Percentiles rank a stretch among this genome's conserved stretches.
Conservation (phyloP, 2,113 vertebrate genomes). For the Cyprinodon brontotheroides region DNA sequence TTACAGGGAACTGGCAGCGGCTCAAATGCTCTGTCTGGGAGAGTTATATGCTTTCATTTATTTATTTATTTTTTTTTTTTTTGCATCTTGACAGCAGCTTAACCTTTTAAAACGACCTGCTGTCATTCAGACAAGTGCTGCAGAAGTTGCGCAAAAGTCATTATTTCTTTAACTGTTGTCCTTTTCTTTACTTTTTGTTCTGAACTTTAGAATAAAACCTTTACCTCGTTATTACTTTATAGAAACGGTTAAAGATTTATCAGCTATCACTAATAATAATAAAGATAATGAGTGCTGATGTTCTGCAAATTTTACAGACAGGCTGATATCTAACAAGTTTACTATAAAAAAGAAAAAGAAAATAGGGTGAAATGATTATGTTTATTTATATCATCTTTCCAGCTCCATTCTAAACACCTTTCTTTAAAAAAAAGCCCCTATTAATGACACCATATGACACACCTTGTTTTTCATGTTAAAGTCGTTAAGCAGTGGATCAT, state of each 20-base stretch:
- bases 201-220: background rate
- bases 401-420: background rate
- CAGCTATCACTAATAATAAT: background rate
- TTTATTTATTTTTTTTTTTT: background rate
- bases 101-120: background rate
- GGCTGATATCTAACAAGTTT: background rate
- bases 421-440: background rate
- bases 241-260: slow-evolving; percentile 6
- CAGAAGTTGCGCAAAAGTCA: background rate
- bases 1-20: background rate
- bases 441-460: background rate
- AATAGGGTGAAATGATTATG: background rate
- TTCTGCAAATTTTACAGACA: slow-evolving; percentile 14
- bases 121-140: background rate
- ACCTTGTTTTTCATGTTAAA: slow-evolving; percentile 38
- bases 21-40: background rate
- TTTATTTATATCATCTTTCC: background rate
- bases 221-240: background rate
- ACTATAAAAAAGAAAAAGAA: background rate
- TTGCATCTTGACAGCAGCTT: background rate
- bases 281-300: slow-evolving; percentile 4
- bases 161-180: background rate
- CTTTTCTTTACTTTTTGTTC: background rate
- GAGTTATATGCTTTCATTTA: background rate
- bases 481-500: slow-evolving; percentile 48